Evolutionary conservation across 2,888 invertebrate species (phyloP).

Genomic region (Amiota mariae): DNA sequence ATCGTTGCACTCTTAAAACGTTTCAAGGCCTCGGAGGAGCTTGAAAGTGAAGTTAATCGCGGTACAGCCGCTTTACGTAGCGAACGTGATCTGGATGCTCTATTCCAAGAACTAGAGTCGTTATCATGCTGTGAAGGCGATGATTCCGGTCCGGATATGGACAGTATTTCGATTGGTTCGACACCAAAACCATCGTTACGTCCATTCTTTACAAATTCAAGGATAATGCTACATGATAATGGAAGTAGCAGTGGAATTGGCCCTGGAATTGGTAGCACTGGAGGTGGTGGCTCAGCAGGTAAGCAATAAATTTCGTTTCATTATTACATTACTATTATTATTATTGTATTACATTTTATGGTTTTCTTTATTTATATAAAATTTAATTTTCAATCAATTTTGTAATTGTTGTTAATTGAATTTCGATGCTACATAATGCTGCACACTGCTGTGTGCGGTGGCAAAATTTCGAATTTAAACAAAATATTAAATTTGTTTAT

Average conservation of each 20-base stretch:
- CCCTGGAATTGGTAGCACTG: conserved; percentile 50
- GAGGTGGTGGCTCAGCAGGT: conserved; percentile 40
- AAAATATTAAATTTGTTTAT: conserved; percentile 20
- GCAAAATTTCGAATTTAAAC: neutral
- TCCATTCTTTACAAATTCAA: conserved; percentile 95
- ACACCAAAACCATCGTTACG: conserved; percentile 96
- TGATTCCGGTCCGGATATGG: conserved; percentile 95
- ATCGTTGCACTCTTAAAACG: conserved; percentile 94
- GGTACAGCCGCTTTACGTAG: conserved; percentile 80
- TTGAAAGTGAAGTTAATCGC: conserved; percentile 80
- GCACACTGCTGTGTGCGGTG: neutral
- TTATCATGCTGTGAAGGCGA: conserved; percentile 87
- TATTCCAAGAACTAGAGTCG: conserved; percentile 96
- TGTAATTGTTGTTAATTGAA: neutral
- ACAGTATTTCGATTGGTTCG: conserved; percentile 96
- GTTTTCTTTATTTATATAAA: conserved; percentile 2
- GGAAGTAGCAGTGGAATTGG: conserved; percentile 46
- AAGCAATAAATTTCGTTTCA: neutral
- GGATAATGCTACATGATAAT: conserved; percentile 80
- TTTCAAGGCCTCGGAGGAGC: conserved; percentile 94
- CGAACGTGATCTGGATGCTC: conserved; percentile 92
- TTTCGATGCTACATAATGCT: neutral
- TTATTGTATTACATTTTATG: conserved; percentile 33
- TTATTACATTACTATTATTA: too few species aligned
- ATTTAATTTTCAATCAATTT: neutral